phyloP scores from a whole-genome alignment of 2,113 vertebrate species.

The Phyllostomus discolor region DNA sequence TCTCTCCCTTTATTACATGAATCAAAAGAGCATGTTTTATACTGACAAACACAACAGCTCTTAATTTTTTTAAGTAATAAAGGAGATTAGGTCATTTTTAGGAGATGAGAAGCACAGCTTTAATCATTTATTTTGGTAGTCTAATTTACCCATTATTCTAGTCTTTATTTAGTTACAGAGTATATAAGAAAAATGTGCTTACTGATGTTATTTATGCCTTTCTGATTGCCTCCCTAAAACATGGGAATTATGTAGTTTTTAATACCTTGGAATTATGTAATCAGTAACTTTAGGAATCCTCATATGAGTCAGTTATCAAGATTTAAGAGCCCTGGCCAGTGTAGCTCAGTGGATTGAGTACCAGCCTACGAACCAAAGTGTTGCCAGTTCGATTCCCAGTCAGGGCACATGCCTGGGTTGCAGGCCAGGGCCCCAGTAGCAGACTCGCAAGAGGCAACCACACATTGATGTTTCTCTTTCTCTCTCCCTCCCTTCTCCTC shows the following conservation, averaged over 20 bases:
- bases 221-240: not conserved
- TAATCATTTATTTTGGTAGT: not conserved
- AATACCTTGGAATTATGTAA: not conserved
- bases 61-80: not conserved
- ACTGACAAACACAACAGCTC: not conserved
- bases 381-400: no score
- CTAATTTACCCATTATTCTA: not conserved
- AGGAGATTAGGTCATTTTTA: not conserved
- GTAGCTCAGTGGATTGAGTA: no score
- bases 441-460: no score
- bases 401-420: no score
- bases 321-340: not conserved
- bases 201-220: not conserved
- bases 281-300: not conserved
- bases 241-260: not conserved
- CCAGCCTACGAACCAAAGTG: no score
- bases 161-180: not conserved
- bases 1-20: not conserved
- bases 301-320: not conserved
- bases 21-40: not conserved
- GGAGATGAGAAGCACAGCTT: not conserved
- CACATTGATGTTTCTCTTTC: no score
- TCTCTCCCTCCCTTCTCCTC: no score
- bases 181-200: not conserved
- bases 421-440: no score